Conservation (phyloP, 2,797 vertebrate species). For the Eutrigla gurnardus region DNA sequence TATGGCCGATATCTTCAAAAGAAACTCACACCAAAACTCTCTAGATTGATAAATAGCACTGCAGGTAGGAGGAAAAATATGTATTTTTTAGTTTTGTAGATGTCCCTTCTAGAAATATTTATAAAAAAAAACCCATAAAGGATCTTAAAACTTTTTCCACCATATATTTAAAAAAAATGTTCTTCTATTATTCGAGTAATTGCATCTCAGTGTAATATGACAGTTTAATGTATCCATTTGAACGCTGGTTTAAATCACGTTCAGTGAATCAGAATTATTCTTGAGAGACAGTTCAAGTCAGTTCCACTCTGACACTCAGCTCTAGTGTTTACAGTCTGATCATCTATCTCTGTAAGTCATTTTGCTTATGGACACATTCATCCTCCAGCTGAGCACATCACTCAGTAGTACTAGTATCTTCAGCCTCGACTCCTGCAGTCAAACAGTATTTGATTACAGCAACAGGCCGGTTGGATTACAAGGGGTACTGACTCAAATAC, state of each 20-base stretch:
- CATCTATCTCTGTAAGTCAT: slow-evolving; percentile 35
- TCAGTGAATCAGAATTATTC: background rate
- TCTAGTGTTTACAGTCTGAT: slow-evolving; percentile 30
- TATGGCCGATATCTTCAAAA: too few species aligned
- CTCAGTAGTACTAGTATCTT: slow-evolving; percentile 59
- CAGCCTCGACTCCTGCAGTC: slow-evolving; percentile 61
- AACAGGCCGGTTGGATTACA: slow-evolving; percentile 78
- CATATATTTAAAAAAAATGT: too few species aligned
- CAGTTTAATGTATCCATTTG: background rate
- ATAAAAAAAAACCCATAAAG: background rate
- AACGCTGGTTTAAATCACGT: background rate
- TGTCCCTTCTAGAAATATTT: too few species aligned
- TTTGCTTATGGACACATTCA: slow-evolving; percentile 52
- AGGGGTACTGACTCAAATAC: slow-evolving; percentile 66
- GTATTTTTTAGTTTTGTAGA: too few species aligned
- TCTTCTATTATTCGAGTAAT: background rate
- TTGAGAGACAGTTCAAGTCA: background rate
- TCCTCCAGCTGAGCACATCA: slow-evolving; percentile 78
- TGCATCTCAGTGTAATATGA: background rate
- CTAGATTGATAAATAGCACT: too few species aligned
- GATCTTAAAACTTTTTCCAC: background rate
- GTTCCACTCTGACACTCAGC: slow-evolving; percentile 4
- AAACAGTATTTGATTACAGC: slow-evolving; percentile 77
- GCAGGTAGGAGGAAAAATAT: too few species aligned
- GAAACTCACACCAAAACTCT: too few species aligned